phyloP scores from a whole-genome alignment of 2,888 invertebrate genomes.

The Erebia aethiops region DNA sequence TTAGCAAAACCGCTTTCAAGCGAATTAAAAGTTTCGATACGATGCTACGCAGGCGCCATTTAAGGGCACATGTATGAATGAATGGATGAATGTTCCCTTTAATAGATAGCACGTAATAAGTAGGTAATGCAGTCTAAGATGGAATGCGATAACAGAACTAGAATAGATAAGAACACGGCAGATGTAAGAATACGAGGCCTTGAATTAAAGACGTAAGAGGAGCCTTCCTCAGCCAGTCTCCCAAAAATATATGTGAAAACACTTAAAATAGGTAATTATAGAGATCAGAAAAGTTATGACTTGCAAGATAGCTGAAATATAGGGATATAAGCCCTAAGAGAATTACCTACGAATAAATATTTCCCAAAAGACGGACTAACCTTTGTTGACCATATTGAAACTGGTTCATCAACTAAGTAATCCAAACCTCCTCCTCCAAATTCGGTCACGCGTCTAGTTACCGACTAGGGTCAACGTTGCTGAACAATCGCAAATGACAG shows the following conservation, averaged over 20 bases:
- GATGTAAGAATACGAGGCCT: background rate
- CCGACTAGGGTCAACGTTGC: no score
- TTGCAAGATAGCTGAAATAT: background rate
- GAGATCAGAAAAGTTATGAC: background rate
- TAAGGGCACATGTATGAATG: background rate
- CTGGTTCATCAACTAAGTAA: no score
- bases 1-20: slow-evolving; percentile 5
- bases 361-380: no score
- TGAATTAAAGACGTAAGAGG: background rate
- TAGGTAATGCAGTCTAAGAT: background rate
- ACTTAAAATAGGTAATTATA: no score
- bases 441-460: no score
- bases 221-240: no score
- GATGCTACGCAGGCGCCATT: background rate
- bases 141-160: slow-evolving; percentile 2
- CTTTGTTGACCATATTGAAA: no score
- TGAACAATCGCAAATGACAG: no score
- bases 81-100: background rate
- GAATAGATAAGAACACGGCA: slow-evolving; percentile 4
- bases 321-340: background rate
- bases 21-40: background rate
- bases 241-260: no score
- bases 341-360: no score
- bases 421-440: no score
- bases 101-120: slow-evolving; percentile 4